These are phyloP conservation scores for Orthosia incerta DNA, from an alignment of 2,888 invertebrate species.

Conservation along the genomic window DNA sequence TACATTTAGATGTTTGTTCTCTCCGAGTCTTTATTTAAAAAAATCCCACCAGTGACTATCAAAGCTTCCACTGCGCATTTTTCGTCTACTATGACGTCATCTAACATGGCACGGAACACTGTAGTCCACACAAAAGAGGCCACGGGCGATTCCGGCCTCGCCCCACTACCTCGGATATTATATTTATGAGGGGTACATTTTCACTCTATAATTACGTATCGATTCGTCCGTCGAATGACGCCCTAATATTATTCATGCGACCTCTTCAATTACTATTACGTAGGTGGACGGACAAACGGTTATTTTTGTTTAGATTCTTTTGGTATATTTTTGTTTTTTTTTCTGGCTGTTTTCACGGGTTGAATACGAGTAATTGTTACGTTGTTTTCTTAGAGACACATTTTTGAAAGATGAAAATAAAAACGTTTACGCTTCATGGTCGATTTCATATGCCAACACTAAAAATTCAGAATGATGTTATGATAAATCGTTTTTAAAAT, in stretches of 20 bases:
- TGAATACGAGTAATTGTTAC: conserved; percentile 5
- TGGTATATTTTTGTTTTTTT: conserved; percentile 37
- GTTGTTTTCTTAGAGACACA: neutral
- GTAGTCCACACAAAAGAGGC: conserved; percentile 81
- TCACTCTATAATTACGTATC: conserved; percentile 90
- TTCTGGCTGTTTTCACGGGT: conserved; percentile 38
- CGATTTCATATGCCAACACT: no score
- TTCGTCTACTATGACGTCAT: conserved; percentile 67
- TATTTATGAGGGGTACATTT: conserved; percentile 90
- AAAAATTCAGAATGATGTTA: no score
- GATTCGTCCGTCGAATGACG: conserved; percentile 85
- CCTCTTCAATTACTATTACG: conserved; percentile 85
- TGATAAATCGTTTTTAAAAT: no score
- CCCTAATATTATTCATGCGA: conserved; percentile 89
- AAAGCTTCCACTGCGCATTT: conserved; percentile 56
- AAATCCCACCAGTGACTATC: neutral
- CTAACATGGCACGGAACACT: conserved; percentile 76
- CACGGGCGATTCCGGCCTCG: conserved; percentile 88
- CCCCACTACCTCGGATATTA: conserved; percentile 86
- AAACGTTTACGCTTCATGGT: no score
- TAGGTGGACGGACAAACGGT: conserved; percentile 70
- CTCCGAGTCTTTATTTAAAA: neutral
- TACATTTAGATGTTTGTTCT: no score
- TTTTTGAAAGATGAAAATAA: no score
- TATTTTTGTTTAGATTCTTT: conserved; percentile 54